Evolutionary conservation across 2,797 vertebrate genomes (phyloP).

Genomic region (Rhabdomys pumilio): DNA sequence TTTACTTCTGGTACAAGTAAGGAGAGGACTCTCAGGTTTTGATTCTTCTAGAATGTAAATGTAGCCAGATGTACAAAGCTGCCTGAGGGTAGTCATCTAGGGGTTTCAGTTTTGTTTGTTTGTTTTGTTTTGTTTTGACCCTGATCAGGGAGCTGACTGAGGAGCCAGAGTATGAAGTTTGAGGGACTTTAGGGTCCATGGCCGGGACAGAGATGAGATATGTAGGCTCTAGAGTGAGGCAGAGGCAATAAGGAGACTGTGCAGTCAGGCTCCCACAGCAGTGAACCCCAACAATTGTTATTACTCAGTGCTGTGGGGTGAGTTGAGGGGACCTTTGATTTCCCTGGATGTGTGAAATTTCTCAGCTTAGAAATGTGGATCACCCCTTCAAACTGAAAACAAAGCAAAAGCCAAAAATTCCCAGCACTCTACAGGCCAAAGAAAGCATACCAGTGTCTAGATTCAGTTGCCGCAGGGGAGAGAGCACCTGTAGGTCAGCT

Average conservation of each 20-base stretch:
- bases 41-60: constrained; percentile 14
- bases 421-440: background rate
- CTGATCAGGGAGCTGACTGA: background rate
- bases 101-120: background rate
- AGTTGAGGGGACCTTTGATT: background rate
- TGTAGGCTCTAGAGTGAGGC: background rate
- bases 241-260: background rate
- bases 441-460: background rate
- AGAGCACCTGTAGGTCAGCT: background rate
- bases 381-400: constrained; percentile 21
- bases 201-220: background rate
- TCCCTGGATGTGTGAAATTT: constrained; percentile 42
- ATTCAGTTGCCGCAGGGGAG: background rate
- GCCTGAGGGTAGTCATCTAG: background rate
- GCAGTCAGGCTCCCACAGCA: accelerated
- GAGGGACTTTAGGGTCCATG: background rate
- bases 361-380: constrained; percentile 53
- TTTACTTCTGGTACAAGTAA: background rate
- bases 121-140: background rate
- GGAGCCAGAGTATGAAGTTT: background rate
- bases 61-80: background rate
- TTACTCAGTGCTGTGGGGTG: background rate
- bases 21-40: constrained; percentile 14
- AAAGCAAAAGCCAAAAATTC: background rate
- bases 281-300: background rate